Conservation (phyloP, 1,140 invertebrate genomes). For the Heliothis subflexa region DNA sequence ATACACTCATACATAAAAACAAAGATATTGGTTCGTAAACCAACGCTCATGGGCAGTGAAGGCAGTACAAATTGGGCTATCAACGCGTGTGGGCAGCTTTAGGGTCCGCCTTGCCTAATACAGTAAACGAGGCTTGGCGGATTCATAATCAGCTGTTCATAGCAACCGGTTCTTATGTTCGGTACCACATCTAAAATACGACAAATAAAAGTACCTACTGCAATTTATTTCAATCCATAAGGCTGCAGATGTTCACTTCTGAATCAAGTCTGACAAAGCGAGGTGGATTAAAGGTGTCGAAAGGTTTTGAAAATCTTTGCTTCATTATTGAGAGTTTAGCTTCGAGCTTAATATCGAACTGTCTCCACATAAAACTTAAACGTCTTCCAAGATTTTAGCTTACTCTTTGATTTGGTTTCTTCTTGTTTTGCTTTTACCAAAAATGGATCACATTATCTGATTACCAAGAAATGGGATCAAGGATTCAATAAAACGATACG, state of each 20-base stretch:
- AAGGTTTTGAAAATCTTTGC: no score
- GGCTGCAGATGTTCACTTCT: no score
- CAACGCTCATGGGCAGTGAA: conserved; percentile 19
- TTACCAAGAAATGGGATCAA: background rate
- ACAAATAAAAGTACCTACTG: background rate
- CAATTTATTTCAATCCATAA: background rate
- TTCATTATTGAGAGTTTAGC: no score
- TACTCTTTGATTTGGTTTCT: no score
- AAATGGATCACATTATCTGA: background rate
- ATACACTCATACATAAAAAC: background rate
- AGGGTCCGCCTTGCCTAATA: conserved; percentile 53
- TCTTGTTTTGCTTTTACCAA: no score
- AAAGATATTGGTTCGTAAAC: background rate
- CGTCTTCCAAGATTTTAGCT: no score
- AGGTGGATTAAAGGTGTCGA: no score
- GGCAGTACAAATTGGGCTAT: conserved; percentile 40
- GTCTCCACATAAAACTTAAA: no score
- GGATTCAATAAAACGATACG: conserved; percentile 3
- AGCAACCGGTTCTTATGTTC: background rate
- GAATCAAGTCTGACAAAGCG: no score
- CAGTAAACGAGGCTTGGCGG: conserved; percentile 47
- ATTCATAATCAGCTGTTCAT: conserved; percentile 42
- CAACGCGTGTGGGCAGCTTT: conserved; percentile 44
- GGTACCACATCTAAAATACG: no score
- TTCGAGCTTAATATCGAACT: no score